Evolutionary conservation across 92 coral and sea anemone species (phyloP).

Genomic region (Blastomussa wellsi): DNA sequence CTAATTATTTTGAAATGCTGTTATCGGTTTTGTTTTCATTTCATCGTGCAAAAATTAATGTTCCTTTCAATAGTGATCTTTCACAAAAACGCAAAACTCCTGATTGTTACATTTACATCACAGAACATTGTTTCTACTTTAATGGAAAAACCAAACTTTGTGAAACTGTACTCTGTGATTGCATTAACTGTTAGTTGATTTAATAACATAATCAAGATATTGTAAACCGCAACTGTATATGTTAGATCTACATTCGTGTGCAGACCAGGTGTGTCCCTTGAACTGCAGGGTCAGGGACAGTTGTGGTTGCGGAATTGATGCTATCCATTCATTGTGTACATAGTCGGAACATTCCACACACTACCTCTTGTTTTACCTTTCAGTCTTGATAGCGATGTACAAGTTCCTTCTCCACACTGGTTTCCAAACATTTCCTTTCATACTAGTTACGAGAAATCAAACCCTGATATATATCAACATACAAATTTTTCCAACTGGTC

Average conservation of each 20-base stretch:
- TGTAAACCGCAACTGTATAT: neutral
- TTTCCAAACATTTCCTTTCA: neutral
- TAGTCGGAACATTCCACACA: constrained; percentile 17
- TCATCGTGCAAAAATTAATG: neutral
- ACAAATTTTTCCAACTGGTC: neutral
- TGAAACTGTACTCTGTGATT: neutral
- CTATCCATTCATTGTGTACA: constrained; percentile 41
- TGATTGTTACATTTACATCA: neutral
- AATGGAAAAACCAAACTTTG: neutral
- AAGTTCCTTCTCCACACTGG: neutral
- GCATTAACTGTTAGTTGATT: neutral
- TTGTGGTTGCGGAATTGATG: neutral
- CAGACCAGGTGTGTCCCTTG: neutral
- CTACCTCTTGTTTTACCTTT: constrained; percentile 1
- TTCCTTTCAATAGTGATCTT: neutral
- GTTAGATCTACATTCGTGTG: neutral
- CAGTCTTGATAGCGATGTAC: neutral
- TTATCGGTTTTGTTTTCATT: neutral
- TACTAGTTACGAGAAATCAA: neutral
- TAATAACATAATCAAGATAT: neutral
- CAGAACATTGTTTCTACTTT: neutral
- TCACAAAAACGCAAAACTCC: neutral
- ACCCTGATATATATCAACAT: neutral
- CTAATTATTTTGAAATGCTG: neutral
- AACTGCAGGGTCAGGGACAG: neutral